These are phyloP conservation scores for Helarctos malayanus DNA, from an alignment of 2,797 vertebrate genomes.

Conservation along the genomic window DNA sequence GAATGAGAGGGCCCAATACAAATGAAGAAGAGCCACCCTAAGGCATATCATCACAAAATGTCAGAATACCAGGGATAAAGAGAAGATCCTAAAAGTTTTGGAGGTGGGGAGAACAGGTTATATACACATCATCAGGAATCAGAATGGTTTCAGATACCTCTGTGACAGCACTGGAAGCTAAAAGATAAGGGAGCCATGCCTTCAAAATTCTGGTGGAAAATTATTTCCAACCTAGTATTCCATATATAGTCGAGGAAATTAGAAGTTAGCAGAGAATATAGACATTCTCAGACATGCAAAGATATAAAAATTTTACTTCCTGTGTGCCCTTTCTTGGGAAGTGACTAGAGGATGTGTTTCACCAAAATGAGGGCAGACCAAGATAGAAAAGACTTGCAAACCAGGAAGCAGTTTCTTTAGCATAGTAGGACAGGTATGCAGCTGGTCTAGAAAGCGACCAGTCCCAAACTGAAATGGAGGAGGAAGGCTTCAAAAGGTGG, in stretches of 20 bases:
- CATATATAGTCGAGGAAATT: background rate
- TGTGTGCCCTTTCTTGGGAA: constrained; percentile 9
- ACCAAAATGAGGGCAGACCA: background rate
- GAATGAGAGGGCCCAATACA: background rate
- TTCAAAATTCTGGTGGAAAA: constrained; percentile 19
- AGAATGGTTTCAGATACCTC: background rate
- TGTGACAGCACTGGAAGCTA: background rate
- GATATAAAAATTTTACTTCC: background rate
- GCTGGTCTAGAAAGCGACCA: background rate
- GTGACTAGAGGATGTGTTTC: background rate
- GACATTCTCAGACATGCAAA: background rate
- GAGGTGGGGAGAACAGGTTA: background rate
- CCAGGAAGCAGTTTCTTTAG: background rate
- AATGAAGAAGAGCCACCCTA: background rate
- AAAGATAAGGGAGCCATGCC: background rate
- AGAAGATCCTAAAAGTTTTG: background rate
- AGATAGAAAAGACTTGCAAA: background rate
- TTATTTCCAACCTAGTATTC: background rate
- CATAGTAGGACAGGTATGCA: background rate
- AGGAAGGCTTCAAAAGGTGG: background rate
- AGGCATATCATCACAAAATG: background rate
- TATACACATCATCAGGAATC: background rate
- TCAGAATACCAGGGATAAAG: background rate
- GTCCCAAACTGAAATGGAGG: background rate
- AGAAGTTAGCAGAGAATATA: background rate